Evolutionary conservation across 2,888 invertebrate species (phyloP).

Genomic region (Orchestes rusci): DNA sequence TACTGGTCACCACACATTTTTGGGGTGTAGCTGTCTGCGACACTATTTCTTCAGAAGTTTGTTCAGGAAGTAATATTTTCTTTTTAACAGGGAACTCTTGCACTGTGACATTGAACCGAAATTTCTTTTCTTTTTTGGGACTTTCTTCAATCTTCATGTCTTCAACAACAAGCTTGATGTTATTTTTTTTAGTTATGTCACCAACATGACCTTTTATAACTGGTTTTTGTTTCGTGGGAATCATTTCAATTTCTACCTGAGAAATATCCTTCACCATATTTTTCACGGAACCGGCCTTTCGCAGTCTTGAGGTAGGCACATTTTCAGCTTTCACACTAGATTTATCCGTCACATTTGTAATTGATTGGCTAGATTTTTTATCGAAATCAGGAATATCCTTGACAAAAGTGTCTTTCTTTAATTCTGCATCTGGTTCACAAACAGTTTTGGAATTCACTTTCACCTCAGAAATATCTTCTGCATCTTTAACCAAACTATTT

Average conservation of each 20-base stretch:
- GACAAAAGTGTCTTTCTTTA: conserved; percentile 16
- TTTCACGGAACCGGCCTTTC: conserved; percentile 23
- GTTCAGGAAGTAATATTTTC: conserved; percentile 14
- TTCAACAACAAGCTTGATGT: conserved; percentile 51
- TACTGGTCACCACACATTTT: conserved; percentile 30
- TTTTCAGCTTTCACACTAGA: too few relatives aligned
- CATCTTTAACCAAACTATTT: neutral
- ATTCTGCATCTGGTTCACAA: too few relatives aligned
- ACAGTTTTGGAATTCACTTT: too few relatives aligned
- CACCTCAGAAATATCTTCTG: conserved; percentile 4
- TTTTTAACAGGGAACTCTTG: conserved; percentile 27
- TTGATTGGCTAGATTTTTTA: neutral
- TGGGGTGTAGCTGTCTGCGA: conserved; percentile 30
- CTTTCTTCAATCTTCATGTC: conserved; percentile 54
- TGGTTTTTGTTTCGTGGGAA: conserved; percentile 41
- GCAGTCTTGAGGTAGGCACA: neutral
- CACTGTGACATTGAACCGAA: conserved; percentile 41
- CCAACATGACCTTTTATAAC: conserved; percentile 50
- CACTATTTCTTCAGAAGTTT: conserved; percentile 17
- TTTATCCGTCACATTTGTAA: too few relatives aligned
- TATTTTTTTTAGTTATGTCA: conserved; percentile 45
- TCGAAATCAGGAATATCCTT: conserved; percentile 5
- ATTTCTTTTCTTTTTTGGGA: conserved; percentile 33
- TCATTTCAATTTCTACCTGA: conserved; percentile 49
- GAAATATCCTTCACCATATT: conserved; percentile 39